These are phyloP conservation scores for Acronicta alni DNA, from an alignment of 2,888 invertebrate species.

Conservation along the genomic window DNA sequence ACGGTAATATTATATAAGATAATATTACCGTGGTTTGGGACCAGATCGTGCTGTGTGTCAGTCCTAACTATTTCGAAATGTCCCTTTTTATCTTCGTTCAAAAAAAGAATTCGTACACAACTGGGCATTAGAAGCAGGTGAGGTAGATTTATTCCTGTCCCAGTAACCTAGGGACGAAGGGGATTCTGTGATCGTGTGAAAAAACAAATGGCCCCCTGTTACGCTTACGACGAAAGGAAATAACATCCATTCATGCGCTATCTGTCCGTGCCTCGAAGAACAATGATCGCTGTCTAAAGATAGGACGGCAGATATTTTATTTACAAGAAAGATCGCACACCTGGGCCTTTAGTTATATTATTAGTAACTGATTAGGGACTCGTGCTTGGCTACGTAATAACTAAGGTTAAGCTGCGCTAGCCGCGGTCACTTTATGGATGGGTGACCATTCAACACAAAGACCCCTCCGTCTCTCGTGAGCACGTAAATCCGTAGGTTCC, in stretches of 20 bases:
- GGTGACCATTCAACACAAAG: no score
- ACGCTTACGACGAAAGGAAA: conserved; percentile 62
- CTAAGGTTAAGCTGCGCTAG: no score
- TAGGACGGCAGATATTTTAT: conserved; percentile 48
- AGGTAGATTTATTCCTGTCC: conserved; percentile 67
- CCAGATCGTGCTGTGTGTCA: no score
- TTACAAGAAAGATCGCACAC: conserved; percentile 33
- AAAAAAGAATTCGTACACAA: conserved; percentile 8
- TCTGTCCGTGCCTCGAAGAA: conserved; percentile 63
- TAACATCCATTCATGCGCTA: conserved; percentile 65
- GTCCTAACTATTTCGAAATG: no score
- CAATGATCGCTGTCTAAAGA: conserved; percentile 61
- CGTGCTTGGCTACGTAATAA: no score
- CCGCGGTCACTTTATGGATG: no score
- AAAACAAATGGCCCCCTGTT: conserved; percentile 59
- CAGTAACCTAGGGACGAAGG: conserved; percentile 60
- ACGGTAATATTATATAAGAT: no score
- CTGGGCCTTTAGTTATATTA: conserved; percentile 18
- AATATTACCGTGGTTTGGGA: no score
- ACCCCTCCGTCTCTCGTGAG: no score
- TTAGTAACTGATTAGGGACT: neutral
- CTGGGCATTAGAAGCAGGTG: conserved; percentile 46
- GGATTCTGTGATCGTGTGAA: conserved; percentile 63
- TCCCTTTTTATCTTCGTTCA: conserved; percentile 4
- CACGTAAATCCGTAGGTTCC: no score